Conservation (phyloP, 2,797 vertebrate genomes). For the Pogoniulus pusillus region DNA sequence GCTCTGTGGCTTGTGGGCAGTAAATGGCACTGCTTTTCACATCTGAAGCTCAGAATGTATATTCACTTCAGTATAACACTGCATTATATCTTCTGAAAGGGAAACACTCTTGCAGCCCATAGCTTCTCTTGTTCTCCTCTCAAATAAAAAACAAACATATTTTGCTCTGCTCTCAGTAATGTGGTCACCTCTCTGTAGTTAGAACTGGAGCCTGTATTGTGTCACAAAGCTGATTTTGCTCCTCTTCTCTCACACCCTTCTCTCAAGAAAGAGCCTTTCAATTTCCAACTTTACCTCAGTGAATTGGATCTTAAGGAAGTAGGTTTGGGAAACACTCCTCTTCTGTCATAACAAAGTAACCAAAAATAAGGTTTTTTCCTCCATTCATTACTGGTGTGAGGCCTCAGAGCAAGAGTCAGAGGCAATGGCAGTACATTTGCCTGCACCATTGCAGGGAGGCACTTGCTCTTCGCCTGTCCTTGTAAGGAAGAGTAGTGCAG, state of each 20-base stretch:
- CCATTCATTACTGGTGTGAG: background rate
- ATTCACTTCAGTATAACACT: constrained; percentile 23
- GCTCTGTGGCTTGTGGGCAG: background rate
- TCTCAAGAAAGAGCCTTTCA: background rate
- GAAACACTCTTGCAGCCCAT: background rate
- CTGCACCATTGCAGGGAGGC: background rate
- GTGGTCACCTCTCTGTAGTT: background rate
- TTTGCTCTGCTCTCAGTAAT: background rate
- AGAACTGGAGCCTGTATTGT: background rate
- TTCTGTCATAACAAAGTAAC: background rate
- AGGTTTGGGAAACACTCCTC: background rate
- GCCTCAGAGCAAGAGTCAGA: background rate
- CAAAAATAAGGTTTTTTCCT: background rate
- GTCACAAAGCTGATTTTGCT: background rate
- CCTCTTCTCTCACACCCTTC: background rate
- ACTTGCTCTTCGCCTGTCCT: background rate
- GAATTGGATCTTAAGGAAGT: background rate
- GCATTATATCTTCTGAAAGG: background rate
- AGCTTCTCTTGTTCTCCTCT: background rate
- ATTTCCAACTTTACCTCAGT: background rate
- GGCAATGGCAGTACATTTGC: background rate
- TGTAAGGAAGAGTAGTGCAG: background rate
- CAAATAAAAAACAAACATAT: background rate
- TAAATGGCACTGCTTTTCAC: constrained; percentile 23
- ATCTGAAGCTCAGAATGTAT: background rate